A percentile compares a stretch with the other conserved stretches of the same genome.
Evolutionary conservation across 2,113 vertebrate species (phyloP).

Genomic region (Oreotragus oreotragus): DNA sequence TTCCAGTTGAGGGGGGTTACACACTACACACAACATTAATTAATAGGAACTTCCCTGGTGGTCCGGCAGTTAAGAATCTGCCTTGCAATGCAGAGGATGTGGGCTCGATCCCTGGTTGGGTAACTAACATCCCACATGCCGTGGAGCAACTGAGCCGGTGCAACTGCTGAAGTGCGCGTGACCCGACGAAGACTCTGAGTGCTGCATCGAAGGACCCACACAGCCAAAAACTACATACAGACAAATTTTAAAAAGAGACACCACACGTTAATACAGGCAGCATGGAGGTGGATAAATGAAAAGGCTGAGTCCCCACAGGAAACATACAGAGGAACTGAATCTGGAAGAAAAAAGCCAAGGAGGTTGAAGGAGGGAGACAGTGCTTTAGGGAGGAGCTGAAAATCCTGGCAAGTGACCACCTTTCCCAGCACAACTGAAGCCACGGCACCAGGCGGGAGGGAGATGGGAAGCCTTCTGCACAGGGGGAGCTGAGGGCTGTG

Average conservation of each 20-base stretch:
- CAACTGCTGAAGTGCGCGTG: not conserved
- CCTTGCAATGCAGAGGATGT: not conserved
- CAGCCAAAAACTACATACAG: not conserved
- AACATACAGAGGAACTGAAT: not conserved
- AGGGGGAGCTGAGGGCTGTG: not conserved
- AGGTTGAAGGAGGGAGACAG: not conserved
- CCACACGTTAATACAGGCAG: not conserved
- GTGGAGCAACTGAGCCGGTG: not conserved
- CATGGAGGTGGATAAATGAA: not conserved
- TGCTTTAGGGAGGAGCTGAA: not conserved
- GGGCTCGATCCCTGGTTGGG: not conserved
- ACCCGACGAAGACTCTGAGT: not conserved
- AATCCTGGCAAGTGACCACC: not conserved
- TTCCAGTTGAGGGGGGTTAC: not conserved
- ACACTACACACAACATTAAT: not conserved
- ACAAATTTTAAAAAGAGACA: not conserved
- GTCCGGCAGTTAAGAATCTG: not conserved
- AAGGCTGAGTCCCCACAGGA: not conserved
- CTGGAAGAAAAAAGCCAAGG: not conserved
- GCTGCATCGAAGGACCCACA: not conserved
- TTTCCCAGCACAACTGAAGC: not conserved
- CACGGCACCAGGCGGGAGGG: not conserved
- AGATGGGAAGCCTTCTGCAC: fast-evolving
- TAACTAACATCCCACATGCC: not conserved
- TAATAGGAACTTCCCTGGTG: not conserved